phyloP scores from a whole-genome alignment of 2,888 invertebrate genomes.

The Bembecia ichneumoniformis region DNA sequence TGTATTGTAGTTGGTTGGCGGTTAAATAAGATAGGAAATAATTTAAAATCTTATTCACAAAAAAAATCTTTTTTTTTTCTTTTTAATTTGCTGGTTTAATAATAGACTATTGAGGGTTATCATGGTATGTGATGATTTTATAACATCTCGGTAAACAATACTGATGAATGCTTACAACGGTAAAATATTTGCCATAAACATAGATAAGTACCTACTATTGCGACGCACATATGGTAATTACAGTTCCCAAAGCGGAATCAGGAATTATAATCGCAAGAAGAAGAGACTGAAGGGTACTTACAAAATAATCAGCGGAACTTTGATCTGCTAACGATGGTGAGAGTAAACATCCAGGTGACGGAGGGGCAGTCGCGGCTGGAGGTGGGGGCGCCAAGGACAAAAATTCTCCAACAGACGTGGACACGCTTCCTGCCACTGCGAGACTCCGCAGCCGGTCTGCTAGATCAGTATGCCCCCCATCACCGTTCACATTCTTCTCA shows the following conservation, averaged over 20 bases:
- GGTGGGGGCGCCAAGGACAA: constrained; percentile 61
- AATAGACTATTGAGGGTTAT: no score
- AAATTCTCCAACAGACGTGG: constrained; percentile 55
- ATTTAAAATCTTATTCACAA: no score
- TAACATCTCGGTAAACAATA: no score
- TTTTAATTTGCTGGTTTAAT: no score
- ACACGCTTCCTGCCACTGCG: constrained; percentile 63
- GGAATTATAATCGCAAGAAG: no score
- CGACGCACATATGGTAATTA: background rate
- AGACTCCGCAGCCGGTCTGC: constrained; percentile 55
- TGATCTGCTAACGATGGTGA: constrained; percentile 61
- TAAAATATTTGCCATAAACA: no score
- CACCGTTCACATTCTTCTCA: constrained; percentile 32
- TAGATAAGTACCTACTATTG: no score
- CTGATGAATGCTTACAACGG: no score
- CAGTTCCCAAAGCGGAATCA: background rate
- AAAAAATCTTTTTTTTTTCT: no score
- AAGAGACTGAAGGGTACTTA: constrained; percentile 26
- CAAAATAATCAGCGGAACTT: constrained; percentile 55
- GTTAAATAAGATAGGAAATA: no score
- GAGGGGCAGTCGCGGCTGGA: constrained; percentile 62
- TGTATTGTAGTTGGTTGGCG: no score
- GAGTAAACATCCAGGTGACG: constrained; percentile 58
- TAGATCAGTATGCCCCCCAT: constrained; percentile 54
- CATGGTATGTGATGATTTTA: no score